Conservation (phyloP, 2,113 vertebrate species). For the Arothron firmamentum region DNA sequence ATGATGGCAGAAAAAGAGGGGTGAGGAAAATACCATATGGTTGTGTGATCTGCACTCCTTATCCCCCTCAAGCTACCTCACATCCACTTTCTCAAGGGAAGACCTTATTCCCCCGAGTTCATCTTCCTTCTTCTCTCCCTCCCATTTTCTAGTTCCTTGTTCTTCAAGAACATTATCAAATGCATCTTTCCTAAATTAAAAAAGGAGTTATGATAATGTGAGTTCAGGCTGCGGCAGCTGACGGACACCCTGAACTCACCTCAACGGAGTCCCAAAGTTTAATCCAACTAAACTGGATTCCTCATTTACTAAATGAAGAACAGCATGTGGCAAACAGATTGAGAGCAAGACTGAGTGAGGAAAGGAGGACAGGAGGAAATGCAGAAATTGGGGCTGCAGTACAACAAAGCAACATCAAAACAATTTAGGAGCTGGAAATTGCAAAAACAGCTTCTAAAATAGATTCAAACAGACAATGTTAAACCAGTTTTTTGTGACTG, state of each 20-base stretch:
- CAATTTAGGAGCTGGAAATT: neutral
- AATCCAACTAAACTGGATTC: slow-evolving; percentile 59
- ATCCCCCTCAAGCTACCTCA: too few species aligned
- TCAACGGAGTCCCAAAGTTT: slow-evolving; percentile 49
- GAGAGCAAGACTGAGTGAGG: slow-evolving; percentile 22
- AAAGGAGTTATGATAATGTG: slow-evolving; percentile 10
- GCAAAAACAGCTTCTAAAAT: slow-evolving; percentile 2
- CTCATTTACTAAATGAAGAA: slow-evolving; percentile 60
- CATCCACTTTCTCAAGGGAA: too few species aligned
- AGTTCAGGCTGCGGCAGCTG: slow-evolving; percentile 16
- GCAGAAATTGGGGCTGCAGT: neutral
- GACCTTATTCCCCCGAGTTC: too few species aligned
- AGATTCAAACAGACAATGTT: slow-evolving; percentile 1
- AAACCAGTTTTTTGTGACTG: neutral
- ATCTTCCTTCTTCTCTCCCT: too few species aligned
- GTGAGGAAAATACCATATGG: slow-evolving; percentile 56
- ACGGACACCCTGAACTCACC: slow-evolving; percentile 39
- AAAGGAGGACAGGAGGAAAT: slow-evolving; percentile 6
- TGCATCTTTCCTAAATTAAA: too few species aligned
- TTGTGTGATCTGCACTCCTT: slow-evolving; percentile 45
- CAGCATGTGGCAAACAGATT: slow-evolving; percentile 36
- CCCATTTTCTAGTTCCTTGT: too few species aligned
- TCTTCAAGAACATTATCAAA: too few species aligned
- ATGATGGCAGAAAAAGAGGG: slow-evolving; percentile 33
- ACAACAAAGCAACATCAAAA: slow-evolving; percentile 32